Conservation (phyloP, 2,888 invertebrate genomes). For the Nycteola revayana region DNA sequence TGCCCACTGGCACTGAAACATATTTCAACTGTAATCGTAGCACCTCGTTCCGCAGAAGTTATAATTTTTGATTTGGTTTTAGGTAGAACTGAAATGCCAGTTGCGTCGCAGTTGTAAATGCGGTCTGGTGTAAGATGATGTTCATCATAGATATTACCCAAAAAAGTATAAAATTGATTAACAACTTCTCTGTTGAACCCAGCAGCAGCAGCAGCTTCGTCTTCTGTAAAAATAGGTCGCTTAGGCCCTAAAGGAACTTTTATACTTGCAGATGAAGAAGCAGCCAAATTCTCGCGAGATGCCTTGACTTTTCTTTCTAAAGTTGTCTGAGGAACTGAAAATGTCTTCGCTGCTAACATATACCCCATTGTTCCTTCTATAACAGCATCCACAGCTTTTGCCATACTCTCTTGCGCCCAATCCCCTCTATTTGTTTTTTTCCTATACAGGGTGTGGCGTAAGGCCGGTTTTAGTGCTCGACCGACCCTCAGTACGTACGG, state of each 20-base stretch:
- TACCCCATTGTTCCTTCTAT: slow-evolving; percentile 7
- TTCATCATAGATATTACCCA: slow-evolving; percentile 23
- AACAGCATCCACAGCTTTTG: slow-evolving; percentile 6
- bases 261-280: no score
- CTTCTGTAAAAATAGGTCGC: slow-evolving; percentile 9
- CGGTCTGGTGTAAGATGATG: slow-evolving; percentile 15
- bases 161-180: slow-evolving; percentile 21
- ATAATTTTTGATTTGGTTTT: slow-evolving; percentile 34
- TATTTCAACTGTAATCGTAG: slow-evolving; percentile 3
- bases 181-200: slow-evolving; percentile 42
- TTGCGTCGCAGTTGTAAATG: slow-evolving; percentile 37
- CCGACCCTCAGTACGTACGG: no score
- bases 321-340: slow-evolving; percentile 4
- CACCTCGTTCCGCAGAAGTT: slow-evolving; percentile 36
- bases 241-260: background rate
- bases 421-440: slow-evolving; percentile 9
- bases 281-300: no score
- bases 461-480: no score
- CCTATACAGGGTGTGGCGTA: no score
- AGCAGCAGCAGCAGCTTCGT: slow-evolving; percentile 24
- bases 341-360: slow-evolving; percentile 3
- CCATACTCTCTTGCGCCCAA: slow-evolving; percentile 12
- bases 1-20: slow-evolving; percentile 33
- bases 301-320: slow-evolving; percentile 3
- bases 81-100: slow-evolving; percentile 37